Percentiles rank a stretch among this genome's conserved stretches.
Conservation (phyloP, 2,113 vertebrate genomes). For the Tetrax tetrax region DNA sequence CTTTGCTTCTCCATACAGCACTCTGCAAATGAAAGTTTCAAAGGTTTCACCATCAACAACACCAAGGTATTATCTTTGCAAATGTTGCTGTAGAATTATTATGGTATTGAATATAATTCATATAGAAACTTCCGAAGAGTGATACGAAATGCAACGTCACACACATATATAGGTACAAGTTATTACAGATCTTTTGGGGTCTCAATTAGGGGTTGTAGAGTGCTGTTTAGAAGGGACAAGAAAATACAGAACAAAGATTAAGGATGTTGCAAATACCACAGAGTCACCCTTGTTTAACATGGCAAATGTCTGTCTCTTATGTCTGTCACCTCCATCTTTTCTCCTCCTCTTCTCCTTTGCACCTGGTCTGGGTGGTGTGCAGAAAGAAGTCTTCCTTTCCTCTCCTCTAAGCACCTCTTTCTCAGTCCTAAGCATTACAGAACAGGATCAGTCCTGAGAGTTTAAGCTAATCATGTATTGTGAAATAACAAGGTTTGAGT, state of each 20-base stretch:
- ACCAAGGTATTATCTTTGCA: neutral
- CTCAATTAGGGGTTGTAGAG: neutral
- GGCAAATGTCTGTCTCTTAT: neutral
- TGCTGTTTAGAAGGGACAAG: neutral
- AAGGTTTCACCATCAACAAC: neutral
- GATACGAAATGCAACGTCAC: neutral
- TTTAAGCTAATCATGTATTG: neutral
- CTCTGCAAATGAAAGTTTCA: neutral
- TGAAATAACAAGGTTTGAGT: constrained; percentile 17
- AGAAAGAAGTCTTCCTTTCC: neutral
- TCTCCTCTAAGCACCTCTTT: neutral
- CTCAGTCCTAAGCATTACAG: neutral
- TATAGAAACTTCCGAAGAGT: neutral
- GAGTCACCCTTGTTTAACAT: neutral
- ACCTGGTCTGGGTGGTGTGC: neutral
- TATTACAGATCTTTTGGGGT: neutral
- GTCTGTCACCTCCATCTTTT: neutral
- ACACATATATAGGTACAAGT: neutral
- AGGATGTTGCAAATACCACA: neutral
- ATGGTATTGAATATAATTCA: neutral
- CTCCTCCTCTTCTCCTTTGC: neutral
- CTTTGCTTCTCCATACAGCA: neutral
- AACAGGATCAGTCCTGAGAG: neutral
- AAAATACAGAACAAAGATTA: neutral
- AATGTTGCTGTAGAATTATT: neutral